These are phyloP conservation scores for Oxyscelio sp. DNA, from an alignment of 2,888 invertebrate species.

Conservation along the genomic window DNA sequence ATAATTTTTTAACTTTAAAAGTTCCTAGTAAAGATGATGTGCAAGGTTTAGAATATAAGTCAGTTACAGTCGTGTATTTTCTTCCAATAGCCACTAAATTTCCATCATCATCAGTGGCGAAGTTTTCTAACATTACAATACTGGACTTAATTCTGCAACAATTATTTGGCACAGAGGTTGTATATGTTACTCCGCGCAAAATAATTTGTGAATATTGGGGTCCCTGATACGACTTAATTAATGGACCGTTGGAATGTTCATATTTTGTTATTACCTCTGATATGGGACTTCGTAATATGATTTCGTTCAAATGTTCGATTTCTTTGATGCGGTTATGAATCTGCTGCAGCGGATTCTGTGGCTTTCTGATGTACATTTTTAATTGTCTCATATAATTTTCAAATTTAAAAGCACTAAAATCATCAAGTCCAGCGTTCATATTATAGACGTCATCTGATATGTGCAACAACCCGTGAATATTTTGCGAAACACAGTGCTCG, in stretches of 20 bases:
- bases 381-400: slow-evolving; percentile 50
- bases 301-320: neutral
- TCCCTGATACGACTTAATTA: neutral
- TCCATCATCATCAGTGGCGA: neutral
- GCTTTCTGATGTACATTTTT: slow-evolving; percentile 35
- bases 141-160: neutral
- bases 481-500: slow-evolving; percentile 44
- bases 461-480: slow-evolving; percentile 54
- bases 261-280: neutral
- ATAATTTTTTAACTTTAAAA: neutral
- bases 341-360: slow-evolving; percentile 43
- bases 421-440: slow-evolving; percentile 27
- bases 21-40: neutral
- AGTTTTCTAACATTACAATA: neutral
- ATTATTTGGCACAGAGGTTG: neutral
- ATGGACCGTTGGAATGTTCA: slow-evolving; percentile 14
- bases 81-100: neutral
- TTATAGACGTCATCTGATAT: slow-evolving; percentile 36
- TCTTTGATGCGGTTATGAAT: slow-evolving; percentile 26
- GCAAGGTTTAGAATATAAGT: neutral
- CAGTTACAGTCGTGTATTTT: neutral
- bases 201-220: slow-evolving; percentile 14
- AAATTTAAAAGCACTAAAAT: no score
- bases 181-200: neutral
- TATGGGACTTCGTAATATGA: no score